These are phyloP conservation scores for Rhinoderma darwinii DNA, from an alignment of 2,113 vertebrate genomes.

Conservation along the genomic window DNA sequence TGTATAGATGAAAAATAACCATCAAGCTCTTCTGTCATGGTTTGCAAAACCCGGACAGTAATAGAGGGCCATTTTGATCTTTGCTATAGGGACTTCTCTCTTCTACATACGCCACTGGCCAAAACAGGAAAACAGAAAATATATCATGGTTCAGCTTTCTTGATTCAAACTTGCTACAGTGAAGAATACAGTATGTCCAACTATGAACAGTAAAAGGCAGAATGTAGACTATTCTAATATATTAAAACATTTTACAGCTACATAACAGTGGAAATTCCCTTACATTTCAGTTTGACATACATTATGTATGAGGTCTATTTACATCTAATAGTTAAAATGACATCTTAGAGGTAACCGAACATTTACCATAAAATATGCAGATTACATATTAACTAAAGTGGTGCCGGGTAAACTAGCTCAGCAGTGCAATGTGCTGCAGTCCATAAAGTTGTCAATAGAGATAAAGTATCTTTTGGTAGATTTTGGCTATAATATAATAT, in stretches of 20 bases:
- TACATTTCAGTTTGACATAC: not conserved
- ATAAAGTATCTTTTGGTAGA: not conserved
- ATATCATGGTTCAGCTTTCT: not conserved
- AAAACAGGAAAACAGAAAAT: not conserved
- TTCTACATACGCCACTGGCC: not conserved
- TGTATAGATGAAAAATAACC: not conserved
- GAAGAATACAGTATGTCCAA: not conserved
- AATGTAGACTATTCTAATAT: not conserved
- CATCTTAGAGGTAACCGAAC: not conserved
- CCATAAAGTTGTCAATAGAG: not conserved
- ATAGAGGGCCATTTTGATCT: not conserved
- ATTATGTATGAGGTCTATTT: not conserved
- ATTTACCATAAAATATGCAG: not conserved
- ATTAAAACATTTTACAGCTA: not conserved
- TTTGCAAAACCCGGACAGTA: not conserved
- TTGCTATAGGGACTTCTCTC: not conserved
- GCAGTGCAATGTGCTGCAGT: not conserved
- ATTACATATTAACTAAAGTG: constrained; percentile 4
- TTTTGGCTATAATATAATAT: not conserved
- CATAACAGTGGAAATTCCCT: not conserved
- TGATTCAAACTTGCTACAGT: not conserved
- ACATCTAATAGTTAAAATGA: not conserved
- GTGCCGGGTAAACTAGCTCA: not conserved
- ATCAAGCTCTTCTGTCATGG: not conserved
- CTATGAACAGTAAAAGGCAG: not conserved